Conservation (phyloP, 2,888 invertebrate species). For the Tipula vernalis region DNA sequence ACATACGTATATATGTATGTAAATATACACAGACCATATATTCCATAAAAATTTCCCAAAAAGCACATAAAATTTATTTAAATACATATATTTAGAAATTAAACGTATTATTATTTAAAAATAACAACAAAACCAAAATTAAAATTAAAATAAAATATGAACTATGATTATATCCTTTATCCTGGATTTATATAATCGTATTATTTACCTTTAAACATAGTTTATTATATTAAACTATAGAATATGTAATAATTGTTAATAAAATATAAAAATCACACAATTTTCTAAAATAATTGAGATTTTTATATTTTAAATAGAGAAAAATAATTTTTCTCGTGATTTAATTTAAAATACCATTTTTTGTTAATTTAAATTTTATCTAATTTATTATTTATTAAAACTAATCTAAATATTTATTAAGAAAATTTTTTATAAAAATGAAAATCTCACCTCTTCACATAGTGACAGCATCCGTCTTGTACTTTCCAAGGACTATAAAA, state of each 20-base stretch:
- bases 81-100: background rate
- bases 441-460: constrained; percentile 76
- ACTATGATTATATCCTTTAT: background rate
- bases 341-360: background rate
- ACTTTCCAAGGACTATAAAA: constrained; percentile 78
- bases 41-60: background rate
- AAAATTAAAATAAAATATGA: background rate
- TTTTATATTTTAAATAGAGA: constrained; percentile 5
- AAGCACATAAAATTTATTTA: background rate
- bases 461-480: constrained; percentile 84
- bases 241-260: no score
- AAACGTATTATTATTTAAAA: background rate
- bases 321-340: background rate
- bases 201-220: background rate
- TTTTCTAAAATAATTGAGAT: constrained; percentile 5
- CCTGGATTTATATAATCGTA: background rate
- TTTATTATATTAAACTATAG: background rate
- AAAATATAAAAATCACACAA: constrained; percentile 9
- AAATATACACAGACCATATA: background rate
- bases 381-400: background rate
- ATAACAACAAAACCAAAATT: background rate
- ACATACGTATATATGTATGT: background rate
- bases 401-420: background rate
- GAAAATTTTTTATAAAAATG: background rate
- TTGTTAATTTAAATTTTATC: background rate